phyloP scores from a whole-genome alignment of 1,140 invertebrate species.

The Papilio helenus region DNA sequence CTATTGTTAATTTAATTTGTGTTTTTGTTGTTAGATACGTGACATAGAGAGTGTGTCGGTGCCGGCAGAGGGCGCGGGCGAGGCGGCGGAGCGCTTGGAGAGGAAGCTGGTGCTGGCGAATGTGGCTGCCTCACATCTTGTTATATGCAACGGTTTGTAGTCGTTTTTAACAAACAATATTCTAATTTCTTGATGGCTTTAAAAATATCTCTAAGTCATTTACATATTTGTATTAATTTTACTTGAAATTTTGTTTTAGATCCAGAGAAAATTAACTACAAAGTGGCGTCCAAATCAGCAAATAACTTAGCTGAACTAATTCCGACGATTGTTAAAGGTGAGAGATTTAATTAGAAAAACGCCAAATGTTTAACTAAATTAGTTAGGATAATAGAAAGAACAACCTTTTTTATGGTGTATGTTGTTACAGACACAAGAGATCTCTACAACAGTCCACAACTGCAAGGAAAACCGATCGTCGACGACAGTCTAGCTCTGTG shows the following conservation, averaged over 20 bases:
- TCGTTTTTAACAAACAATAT: neutral
- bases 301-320: conserved; percentile 45
- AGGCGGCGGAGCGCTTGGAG: neutral
- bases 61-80: neutral
- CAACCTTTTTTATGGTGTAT: too few species aligned
- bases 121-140: conserved; percentile 19
- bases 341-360: neutral
- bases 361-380: neutral
- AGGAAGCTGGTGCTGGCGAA: conserved; percentile 11
- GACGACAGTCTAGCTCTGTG: conserved; percentile 24
- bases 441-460: conserved; percentile 4
- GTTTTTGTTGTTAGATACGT: conserved; percentile 21
- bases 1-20: neutral
- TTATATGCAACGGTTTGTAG: conserved; percentile 16
- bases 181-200: neutral
- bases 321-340: conserved; percentile 49
- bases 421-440: neutral
- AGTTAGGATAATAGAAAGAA: neutral
- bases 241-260: conserved; percentile 44
- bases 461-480: conserved; percentile 4
- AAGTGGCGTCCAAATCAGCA: conserved; percentile 43
- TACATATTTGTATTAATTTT: neutral
- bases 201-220: neutral
- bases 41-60: neutral
- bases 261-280: conserved; percentile 49